Percentiles rank a stretch among this genome's conserved stretches.
These are phyloP conservation scores for Caenorhabditis brenneri DNA, from an alignment of 1,140 invertebrate species.

Conservation along the genomic window DNA sequence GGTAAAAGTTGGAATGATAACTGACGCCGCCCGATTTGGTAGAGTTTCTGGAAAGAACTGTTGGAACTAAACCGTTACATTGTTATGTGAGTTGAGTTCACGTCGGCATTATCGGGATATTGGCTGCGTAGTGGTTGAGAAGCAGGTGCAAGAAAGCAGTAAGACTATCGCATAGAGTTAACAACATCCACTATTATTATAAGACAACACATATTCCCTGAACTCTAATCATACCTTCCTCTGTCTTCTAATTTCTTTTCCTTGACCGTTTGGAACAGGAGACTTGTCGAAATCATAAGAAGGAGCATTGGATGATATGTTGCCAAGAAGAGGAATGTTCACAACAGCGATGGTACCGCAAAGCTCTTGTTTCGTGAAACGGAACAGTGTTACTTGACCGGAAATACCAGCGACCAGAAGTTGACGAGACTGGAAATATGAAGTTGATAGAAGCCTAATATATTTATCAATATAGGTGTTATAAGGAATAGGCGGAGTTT, in stretches of 20 bases:
- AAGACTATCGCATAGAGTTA: background rate
- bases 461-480: too few relatives aligned
- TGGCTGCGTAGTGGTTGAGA: too few relatives aligned
- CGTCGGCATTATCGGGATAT: too few relatives aligned
- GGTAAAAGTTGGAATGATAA: constrained; percentile 38
- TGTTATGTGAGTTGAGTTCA: background rate
- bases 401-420: constrained; percentile 86
- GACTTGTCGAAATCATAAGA: background rate
- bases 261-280: constrained; percentile 11
- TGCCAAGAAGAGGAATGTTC: constrained; percentile 32
- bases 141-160: background rate
- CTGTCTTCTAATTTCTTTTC: constrained; percentile 49
- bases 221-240: constrained; percentile 24
- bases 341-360: constrained; percentile 80
- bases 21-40: constrained; percentile 28
- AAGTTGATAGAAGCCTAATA: background rate
- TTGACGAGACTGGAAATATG: constrained; percentile 77
- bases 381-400: constrained; percentile 90
- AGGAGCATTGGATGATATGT: background rate
- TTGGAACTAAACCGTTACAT: background rate
- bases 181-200: background rate
- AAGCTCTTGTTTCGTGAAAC: constrained; percentile 88
- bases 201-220: background rate
- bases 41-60: constrained; percentile 35
- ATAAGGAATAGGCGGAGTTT: too few relatives aligned